Percentiles rank a stretch among this genome's conserved stretches.
These are phyloP conservation scores for Pangasius sanitwongsei DNA, from an alignment of 2,797 vertebrate species.

Conservation along the genomic window DNA sequence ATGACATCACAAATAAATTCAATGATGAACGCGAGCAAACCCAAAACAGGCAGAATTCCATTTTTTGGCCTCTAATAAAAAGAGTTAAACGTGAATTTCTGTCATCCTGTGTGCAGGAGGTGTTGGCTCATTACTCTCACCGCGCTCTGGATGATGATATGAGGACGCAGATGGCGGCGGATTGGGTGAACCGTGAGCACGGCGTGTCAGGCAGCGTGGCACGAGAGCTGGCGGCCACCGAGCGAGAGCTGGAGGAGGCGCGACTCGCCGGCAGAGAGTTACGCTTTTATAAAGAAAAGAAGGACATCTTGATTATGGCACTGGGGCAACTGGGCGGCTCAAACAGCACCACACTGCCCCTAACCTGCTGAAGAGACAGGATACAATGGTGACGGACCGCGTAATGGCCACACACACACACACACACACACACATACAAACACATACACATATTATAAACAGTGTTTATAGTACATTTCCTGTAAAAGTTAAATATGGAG, in stretches of 20 bases:
- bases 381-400: neutral
- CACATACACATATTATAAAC: neutral
- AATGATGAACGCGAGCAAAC: neutral
- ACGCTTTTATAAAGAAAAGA: conserved; percentile 90
- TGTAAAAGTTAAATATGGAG: neutral
- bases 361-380: conserved; percentile 69
- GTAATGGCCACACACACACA: neutral
- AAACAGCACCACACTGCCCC: conserved; percentile 79
- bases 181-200: conserved; percentile 96
- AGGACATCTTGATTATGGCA: conserved; percentile 82
- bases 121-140: conserved; percentile 97
- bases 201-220: conserved; percentile 80
- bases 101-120: conserved; percentile 78
- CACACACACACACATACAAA: conserved; percentile 6
- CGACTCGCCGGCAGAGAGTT: conserved; percentile 93
- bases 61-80: no score
- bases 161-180: conserved; percentile 93
- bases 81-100: neutral
- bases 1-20: neutral
- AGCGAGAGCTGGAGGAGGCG: conserved; percentile 92
- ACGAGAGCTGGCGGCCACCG: conserved; percentile 87
- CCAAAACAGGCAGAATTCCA: neutral
- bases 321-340: conserved; percentile 82
- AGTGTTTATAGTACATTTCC: neutral
- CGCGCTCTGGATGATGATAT: conserved; percentile 96